phyloP scores from a whole-genome alignment of 2,113 vertebrate genomes.

The Ptilorrhoa leucosticta region DNA sequence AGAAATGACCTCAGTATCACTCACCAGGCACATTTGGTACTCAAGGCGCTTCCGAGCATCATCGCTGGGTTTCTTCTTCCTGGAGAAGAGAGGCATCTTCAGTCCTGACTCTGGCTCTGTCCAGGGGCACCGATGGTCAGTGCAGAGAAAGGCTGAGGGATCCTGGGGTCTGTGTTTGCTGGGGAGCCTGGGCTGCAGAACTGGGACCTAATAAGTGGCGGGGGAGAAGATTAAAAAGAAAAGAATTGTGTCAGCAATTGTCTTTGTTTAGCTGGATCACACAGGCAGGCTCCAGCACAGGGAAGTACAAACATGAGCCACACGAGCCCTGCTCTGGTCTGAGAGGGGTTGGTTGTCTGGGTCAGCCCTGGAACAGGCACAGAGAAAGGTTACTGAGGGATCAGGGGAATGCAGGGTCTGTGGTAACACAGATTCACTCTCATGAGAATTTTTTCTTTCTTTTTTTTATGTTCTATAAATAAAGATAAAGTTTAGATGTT shows the following conservation, averaged over 20 bases:
- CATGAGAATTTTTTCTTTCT: too few species aligned
- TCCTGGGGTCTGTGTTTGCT: neutral
- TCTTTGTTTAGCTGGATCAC: neutral
- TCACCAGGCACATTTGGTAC: slow-evolving; percentile 90
- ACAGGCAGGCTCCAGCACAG: neutral
- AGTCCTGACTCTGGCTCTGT: neutral
- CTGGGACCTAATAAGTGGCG: neutral
- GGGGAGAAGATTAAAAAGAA: neutral
- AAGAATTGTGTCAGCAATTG: neutral
- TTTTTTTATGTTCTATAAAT: too few species aligned
- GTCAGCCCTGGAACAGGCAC: neutral
- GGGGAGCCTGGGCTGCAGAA: neutral
- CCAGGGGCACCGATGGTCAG: neutral
- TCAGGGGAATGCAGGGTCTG: too few species aligned
- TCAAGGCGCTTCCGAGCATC: slow-evolving; percentile 89
- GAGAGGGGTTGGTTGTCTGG: rapidly evolving
- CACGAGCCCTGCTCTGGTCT: neutral
- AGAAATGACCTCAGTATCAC: neutral
- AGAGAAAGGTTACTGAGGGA: neutral
- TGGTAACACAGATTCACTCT: too few species aligned
- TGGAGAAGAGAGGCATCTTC: slow-evolving; percentile 90
- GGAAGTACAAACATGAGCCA: rapidly evolving
- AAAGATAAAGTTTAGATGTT: too few species aligned
- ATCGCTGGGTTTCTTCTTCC: slow-evolving; percentile 86
- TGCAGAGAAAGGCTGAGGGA: neutral